Percentiles rank a stretch among this genome's conserved stretches.
Evolutionary conservation across 2,888 invertebrate species (phyloP).

Genomic region (Cacoxenus indagator): DNA sequence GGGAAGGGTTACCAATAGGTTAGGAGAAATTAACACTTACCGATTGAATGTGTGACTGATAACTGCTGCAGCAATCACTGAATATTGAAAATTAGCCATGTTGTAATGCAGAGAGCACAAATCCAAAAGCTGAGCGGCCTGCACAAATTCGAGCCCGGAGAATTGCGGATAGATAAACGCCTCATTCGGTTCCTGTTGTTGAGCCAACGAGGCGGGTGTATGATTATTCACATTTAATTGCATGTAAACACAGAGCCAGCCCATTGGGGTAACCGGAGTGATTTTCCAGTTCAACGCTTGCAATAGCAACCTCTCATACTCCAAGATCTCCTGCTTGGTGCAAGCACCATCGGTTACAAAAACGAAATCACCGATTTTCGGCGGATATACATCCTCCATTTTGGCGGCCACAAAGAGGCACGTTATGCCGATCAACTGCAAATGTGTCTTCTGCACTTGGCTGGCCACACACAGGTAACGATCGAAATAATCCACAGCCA

Average conservation of each 20-base stretch:
- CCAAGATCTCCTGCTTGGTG: constrained; percentile 84
- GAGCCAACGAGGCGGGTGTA: constrained; percentile 67
- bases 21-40: too few species aligned
- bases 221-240: constrained; percentile 80
- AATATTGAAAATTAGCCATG: constrained; percentile 85
- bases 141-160: constrained; percentile 86
- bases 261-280: constrained; percentile 89
- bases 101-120: constrained; percentile 90
- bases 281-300: constrained; percentile 90
- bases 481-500: constrained; percentile 95
- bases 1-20: background rate
- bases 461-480: constrained; percentile 86
- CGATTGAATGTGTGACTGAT: constrained; percentile 85
- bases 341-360: constrained; percentile 99
- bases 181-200: constrained; percentile 50
- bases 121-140: constrained; percentile 90
- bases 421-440: constrained; percentile 94
- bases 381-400: constrained; percentile 98
- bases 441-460: constrained; percentile 86
- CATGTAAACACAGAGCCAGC: constrained; percentile 95
- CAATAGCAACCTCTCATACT: constrained; percentile 82
- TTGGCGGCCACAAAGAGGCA: constrained; percentile 90
- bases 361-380: constrained; percentile 93
- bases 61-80: constrained; percentile 91
- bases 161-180: constrained; percentile 89